Evolutionary conservation across 2,113 vertebrate genomes (phyloP).

Genomic region (Prinia subflava): DNA sequence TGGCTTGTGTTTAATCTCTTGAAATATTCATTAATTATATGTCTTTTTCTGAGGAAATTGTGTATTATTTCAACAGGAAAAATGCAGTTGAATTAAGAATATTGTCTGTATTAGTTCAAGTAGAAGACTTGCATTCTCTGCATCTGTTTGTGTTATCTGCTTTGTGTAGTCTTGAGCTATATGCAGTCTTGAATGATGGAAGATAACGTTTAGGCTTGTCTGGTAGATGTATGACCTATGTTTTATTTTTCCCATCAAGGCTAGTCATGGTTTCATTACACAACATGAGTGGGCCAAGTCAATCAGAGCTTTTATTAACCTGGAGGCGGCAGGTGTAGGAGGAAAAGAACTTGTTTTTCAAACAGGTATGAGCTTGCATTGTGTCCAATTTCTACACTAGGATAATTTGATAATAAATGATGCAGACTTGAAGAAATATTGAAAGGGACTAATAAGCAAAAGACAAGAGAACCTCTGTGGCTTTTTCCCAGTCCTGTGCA

Average conservation of each 20-base stretch:
- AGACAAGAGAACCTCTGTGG: background rate
- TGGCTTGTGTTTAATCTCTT: background rate
- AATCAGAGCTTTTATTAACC: constrained; percentile 93
- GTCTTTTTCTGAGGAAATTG: background rate
- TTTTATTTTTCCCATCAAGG: constrained; percentile 74
- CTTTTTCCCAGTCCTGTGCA: background rate
- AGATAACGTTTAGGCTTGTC: background rate
- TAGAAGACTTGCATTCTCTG: background rate
- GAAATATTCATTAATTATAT: background rate
- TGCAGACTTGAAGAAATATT: background rate
- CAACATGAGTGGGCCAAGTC: constrained; percentile 93
- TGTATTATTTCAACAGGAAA: background rate
- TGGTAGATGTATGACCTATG: background rate
- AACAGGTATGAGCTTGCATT: constrained; percentile 81
- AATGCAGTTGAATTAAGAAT: background rate
- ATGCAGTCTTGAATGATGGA: background rate
- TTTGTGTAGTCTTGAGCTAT: background rate
- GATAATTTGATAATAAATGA: background rate
- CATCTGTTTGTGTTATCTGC: background rate
- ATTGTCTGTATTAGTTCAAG: background rate
- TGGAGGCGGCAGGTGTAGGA: constrained; percentile 98
- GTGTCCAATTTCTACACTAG: background rate
- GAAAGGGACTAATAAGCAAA: background rate
- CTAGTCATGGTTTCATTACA: constrained; percentile 98
- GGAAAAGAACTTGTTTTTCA: constrained; percentile 99